Conservation (phyloP, 2,113 vertebrate species). For the Pterophyllum scalare region DNA sequence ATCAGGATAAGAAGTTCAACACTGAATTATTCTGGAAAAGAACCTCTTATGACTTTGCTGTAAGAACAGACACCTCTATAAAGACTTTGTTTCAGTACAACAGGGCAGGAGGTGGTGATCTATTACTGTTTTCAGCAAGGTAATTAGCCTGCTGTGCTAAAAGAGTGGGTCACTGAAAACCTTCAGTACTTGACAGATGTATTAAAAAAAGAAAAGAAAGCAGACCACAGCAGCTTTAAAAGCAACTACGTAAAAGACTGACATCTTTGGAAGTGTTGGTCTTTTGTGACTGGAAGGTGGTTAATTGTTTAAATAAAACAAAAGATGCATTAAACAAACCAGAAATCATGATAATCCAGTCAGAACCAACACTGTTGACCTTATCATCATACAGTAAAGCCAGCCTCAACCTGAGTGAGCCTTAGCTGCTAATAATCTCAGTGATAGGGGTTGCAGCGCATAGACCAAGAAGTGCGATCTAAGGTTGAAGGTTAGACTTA, state of each 20-base stretch:
- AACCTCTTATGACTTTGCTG: not conserved
- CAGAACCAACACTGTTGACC: not conserved
- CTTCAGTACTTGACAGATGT: not conserved
- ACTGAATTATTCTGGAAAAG: not conserved
- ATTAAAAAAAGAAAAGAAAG: not conserved
- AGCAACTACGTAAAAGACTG: not conserved
- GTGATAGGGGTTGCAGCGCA: not conserved
- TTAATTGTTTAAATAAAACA: constrained; percentile 7
- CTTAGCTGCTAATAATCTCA: not conserved
- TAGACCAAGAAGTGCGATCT: not conserved
- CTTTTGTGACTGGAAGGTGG: not conserved
- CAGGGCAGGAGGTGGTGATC: constrained; percentile 8
- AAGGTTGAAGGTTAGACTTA: constrained; percentile 27
- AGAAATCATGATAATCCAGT: not conserved
- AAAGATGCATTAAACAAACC: not conserved
- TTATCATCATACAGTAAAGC: not conserved
- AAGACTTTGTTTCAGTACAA: constrained; percentile 7
- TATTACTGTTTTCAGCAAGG: not conserved
- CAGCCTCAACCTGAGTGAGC: not conserved
- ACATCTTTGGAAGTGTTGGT: not conserved
- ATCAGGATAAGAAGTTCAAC: not conserved
- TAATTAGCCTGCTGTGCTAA: not conserved
- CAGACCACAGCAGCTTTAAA: not conserved
- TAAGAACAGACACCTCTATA: not conserved
- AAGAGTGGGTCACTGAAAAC: not conserved